phyloP scores from a whole-genome alignment of 37 sponge, comb jelly and placozoan species.

The Agelas oroides region DNA sequence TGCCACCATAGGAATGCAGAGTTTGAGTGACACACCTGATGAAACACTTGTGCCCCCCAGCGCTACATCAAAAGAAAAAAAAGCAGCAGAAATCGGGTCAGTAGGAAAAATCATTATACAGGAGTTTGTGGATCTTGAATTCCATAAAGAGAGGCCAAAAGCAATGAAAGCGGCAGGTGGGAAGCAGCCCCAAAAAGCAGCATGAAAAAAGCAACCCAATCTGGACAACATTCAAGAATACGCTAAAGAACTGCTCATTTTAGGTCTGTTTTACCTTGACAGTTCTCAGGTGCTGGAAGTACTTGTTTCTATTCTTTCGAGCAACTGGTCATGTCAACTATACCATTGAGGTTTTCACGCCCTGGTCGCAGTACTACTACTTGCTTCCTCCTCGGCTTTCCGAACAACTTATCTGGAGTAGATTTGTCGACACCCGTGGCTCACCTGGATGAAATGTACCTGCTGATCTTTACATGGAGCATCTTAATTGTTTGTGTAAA shows the following conservation, averaged over 20 bases:
- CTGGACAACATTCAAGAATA: slow-evolving; percentile 51
- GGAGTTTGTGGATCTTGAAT: too few relatives aligned
- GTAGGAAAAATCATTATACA: too few relatives aligned
- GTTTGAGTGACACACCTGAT: too few relatives aligned
- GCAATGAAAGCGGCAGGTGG: background rate
- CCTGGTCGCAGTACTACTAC: slow-evolving; percentile 30
- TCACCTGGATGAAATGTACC: slow-evolving; percentile 38
- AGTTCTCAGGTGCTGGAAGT: slow-evolving; percentile 56
- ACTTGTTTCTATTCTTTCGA: slow-evolving; percentile 26
- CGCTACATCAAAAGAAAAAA: too few relatives aligned
- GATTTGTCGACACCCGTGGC: slow-evolving; percentile 40
- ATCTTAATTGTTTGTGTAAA: slow-evolving; percentile 34
- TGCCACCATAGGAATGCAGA: slow-evolving; percentile 21
- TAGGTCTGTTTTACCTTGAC: slow-evolving; percentile 37
- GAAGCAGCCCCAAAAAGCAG: too few relatives aligned
- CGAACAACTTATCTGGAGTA: slow-evolving; percentile 39
- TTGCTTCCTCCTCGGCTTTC: slow-evolving; percentile 30
- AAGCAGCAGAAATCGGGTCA: too few relatives aligned
- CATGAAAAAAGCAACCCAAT: too few relatives aligned
- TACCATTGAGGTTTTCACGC: slow-evolving; percentile 32
- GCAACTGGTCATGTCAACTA: slow-evolving; percentile 44
- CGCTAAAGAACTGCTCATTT: slow-evolving; percentile 11
- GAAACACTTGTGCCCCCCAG: too few relatives aligned
- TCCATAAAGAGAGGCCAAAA: too few relatives aligned
- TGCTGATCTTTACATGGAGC: slow-evolving; percentile 53